These are phyloP conservation scores for Rachycentron canadum DNA, from an alignment of 2,797 vertebrate species.

Conservation along the genomic window DNA sequence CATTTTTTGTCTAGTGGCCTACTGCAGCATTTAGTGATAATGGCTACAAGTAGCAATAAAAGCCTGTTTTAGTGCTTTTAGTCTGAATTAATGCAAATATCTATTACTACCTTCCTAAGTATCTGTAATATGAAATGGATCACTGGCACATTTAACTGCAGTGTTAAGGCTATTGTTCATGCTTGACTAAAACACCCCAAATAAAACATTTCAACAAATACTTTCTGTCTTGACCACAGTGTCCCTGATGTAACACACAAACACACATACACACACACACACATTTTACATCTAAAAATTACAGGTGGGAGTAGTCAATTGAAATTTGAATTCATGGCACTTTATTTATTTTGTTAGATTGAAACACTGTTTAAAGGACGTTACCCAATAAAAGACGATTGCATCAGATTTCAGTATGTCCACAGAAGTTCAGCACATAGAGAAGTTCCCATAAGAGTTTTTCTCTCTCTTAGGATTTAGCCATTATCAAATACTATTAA, in stretches of 20 bases:
- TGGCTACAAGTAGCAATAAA: constrained; percentile 39
- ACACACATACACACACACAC: no score
- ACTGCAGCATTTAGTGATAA: constrained; percentile 57
- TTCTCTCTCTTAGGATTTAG: constrained; percentile 56
- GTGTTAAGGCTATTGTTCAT: constrained; percentile 27
- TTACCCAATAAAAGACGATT: constrained; percentile 28
- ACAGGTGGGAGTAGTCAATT: not conserved
- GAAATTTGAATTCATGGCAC: not conserved
- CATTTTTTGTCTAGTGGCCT: constrained; percentile 27
- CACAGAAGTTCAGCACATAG: constrained; percentile 43
- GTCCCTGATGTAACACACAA: no score
- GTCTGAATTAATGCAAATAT: constrained; percentile 28
- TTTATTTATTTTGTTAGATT: not conserved
- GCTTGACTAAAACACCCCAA: not conserved
- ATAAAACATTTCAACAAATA: not conserved
- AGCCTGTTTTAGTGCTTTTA: constrained; percentile 39
- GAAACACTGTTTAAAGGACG: not conserved
- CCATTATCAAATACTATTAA: constrained; percentile 70
- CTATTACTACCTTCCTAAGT: not conserved
- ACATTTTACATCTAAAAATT: constrained; percentile 6
- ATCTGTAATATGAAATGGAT: not conserved
- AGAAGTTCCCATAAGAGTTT: constrained; percentile 39
- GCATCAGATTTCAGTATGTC: constrained; percentile 29
- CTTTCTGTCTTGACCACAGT: not conserved
- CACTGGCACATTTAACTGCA: not conserved